Evolutionary conservation across 2,113 vertebrate genomes (phyloP).

Genomic region (Paradisaea rubra): DNA sequence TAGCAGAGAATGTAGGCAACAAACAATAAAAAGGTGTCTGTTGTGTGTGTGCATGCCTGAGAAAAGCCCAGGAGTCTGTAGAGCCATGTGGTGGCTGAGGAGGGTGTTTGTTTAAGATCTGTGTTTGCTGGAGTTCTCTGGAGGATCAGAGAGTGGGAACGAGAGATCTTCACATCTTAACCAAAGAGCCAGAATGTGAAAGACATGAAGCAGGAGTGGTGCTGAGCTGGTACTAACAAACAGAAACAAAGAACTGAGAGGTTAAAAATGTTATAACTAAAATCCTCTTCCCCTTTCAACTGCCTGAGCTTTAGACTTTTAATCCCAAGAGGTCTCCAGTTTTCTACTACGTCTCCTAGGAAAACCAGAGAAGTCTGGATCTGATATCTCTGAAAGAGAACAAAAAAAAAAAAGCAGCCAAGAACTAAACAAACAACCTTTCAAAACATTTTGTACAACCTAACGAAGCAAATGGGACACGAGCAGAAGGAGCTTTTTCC

Average conservation of each 20-base stretch:
- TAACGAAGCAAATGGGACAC: slow-evolving; percentile 1
- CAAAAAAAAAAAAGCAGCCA: neutral
- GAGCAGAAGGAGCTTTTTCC: neutral
- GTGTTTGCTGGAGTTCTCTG: slow-evolving; percentile 7
- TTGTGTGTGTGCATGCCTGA: neutral
- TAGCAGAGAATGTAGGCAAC: neutral
- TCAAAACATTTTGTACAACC: slow-evolving; percentile 34
- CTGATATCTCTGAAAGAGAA: neutral
- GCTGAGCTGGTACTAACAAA: slow-evolving; percentile 21
- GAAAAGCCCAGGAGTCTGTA: neutral
- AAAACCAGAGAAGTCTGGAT: slow-evolving; percentile 15
- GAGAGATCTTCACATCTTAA: slow-evolving; percentile 21
- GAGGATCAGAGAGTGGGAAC: slow-evolving; percentile 9
- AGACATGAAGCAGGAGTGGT: neutral
- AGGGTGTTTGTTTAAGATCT: slow-evolving; percentile 14
- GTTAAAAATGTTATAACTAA: slow-evolving; percentile 16
- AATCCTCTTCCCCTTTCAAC: slow-evolving; percentile 15
- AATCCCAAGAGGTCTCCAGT: slow-evolving; percentile 42
- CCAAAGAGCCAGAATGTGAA: slow-evolving; percentile 3
- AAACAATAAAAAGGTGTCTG: neutral
- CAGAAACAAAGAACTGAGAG: slow-evolving; percentile 2
- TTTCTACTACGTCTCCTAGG: neutral
- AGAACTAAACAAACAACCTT: slow-evolving; percentile 25
- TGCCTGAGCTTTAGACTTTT: neutral
- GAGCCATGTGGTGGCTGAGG: neutral